A percentile compares a stretch with the other conserved stretches of the same genome.
Evolutionary conservation across 2,888 invertebrate genomes (phyloP).

Genomic region (Holacanthella duospinosa): DNA sequence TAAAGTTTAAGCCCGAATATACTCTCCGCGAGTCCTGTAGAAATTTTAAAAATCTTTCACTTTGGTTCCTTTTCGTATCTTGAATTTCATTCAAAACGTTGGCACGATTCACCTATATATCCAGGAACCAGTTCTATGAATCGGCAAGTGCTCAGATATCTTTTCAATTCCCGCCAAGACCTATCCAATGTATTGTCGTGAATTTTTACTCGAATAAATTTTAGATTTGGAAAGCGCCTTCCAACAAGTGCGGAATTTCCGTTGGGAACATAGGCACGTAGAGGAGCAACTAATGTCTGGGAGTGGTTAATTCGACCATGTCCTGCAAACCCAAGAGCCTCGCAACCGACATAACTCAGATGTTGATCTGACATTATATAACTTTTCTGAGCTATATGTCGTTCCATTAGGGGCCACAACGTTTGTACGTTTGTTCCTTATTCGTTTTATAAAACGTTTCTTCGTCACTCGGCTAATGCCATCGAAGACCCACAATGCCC

Average conservation of each 20-base stretch:
- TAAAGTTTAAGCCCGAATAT: no score
- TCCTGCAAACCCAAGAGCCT: conserved; percentile 10
- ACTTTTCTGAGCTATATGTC: conserved; percentile 11
- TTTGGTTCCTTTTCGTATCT: neutral
- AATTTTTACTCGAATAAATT: neutral
- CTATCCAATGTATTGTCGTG: conserved; percentile 14
- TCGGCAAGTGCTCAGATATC: conserved; percentile 3
- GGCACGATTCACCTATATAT: conserved; percentile 13
- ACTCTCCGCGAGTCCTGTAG: conserved; percentile 7
- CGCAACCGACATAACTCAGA: neutral
- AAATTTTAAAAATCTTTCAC: neutral
- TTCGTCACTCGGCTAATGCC: conserved; percentile 9
- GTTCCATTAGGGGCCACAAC: conserved; percentile 9
- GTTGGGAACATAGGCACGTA: neutral
- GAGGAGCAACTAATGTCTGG: neutral
- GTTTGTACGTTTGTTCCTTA: neutral
- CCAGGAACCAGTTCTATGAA: neutral
- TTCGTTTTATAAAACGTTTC: conserved; percentile 3
- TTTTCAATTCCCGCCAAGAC: conserved; percentile 6
- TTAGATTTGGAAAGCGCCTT: neutral
- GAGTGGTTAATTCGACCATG: conserved; percentile 11
- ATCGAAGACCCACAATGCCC: conserved; percentile 15
- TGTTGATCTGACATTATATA: conserved; percentile 12
- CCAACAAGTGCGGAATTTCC: neutral
- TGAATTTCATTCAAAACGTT: conserved; percentile 5